Base-by-base conservation (phyloP, 1,140 invertebrate species). In the Bombus huntii region DNA sequence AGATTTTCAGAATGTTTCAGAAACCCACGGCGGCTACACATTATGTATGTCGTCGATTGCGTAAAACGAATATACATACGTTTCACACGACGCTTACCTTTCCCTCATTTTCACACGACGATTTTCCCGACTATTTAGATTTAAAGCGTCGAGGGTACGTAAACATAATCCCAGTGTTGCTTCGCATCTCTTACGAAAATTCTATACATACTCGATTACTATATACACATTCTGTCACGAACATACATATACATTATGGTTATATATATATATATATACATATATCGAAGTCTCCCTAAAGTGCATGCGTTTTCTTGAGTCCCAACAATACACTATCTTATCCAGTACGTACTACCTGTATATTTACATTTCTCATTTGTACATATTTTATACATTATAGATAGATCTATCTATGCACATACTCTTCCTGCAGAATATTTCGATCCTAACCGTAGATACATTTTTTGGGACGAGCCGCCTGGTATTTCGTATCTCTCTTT, bases 81-180 rank as follows among this genome's bases (percentile, higher is more conserved):
- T 66, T 73, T 82, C 81, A 57, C 62, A 83, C 70, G 68, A 84
- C 53, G 53, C 57, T 83, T 65, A 22, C 31, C 31, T 37, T 22
- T 18, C 37, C 37, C 59, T 65, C 31, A 47, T 73, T 85, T 74
- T 87, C 73, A 76, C 62, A 78, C 81, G 85, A 82, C 81, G 72
- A 71, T 83, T 78, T 85, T 77, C 39, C 42, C 9, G 59, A 89
- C 62, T 85, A n/a, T 77, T 82, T 77, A 70, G 81, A 87, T 86
- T 83, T 79, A 59, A 84, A 91, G 31, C 74, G 85, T 83, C 83
- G 88, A 94, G 90, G 94, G 94, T 95, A 95, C 93, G 93, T 95
- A 94, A 94, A 89, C 78, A 84, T 92, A 91, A 89, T 92, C 91
- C 92, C 91, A 94, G 90, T 93, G 93, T 95, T 94, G 93, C 93